Evolutionary conservation across 2,113 vertebrate genomes (phyloP).

Genomic region (Tragelaphus scriptus): DNA sequence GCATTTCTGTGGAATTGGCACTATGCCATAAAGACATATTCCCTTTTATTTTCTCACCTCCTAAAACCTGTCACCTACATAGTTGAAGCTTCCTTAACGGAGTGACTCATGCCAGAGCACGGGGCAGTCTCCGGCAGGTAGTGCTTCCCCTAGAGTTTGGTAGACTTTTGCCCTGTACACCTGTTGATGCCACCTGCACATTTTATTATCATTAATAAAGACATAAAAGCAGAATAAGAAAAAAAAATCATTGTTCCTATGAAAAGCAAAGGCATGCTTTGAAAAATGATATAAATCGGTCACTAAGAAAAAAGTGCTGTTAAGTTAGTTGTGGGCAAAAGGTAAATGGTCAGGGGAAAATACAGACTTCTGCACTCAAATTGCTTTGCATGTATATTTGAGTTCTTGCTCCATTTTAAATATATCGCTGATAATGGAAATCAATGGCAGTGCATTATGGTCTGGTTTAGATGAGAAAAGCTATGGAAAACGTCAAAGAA

Average conservation of each 20-base stretch:
- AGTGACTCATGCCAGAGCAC: neutral
- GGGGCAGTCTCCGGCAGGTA: fast-evolving
- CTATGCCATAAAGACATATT: neutral
- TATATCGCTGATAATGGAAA: neutral
- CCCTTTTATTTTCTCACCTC: neutral
- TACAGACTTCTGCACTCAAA: neutral
- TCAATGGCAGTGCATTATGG: neutral
- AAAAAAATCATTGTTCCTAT: neutral
- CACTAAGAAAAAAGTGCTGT: neutral
- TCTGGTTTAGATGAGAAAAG: neutral
- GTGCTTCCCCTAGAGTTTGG: neutral
- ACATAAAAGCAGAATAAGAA: neutral
- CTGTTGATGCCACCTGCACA: neutral
- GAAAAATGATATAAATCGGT: neutral
- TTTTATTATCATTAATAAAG: neutral
- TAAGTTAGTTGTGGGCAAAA: neutral
- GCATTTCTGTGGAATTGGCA: neutral
- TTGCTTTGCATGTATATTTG: neutral
- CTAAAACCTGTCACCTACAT: too few relatives aligned
- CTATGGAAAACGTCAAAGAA: neutral
- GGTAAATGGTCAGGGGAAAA: neutral
- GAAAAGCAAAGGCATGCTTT: neutral
- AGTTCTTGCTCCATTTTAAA: neutral
- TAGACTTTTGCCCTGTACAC: neutral
- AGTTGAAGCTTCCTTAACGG: neutral